Evolutionary conservation across 2,797 vertebrate species (phyloP), one percentile per base, ranked within the genome.

Genomic region (Rhinichthys osculus): DNA sequence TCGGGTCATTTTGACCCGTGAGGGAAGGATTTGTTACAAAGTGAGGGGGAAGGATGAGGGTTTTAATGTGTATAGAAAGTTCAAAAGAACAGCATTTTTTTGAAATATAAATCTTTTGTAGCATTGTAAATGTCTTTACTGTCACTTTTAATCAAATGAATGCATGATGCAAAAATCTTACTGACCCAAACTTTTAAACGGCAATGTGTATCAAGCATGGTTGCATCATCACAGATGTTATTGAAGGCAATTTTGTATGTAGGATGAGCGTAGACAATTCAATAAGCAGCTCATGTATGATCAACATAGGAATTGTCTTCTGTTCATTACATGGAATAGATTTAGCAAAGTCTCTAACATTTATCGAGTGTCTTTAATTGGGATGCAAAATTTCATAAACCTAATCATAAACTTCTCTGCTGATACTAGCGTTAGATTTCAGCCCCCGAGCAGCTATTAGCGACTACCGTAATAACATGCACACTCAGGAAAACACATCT

Each of bases 361-460:
- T 70, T n/a, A 52, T 54, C 66, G 44, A 42, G 47, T 76, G 44
- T 59, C 66, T 79, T 44, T 71, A 79, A 85, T 42, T 85, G 50
- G 17, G 27, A 47, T 59, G 4, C n/a, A 40, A 19, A 27, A 78
- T 85, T 71, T 85, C 23, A 70, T 82, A 70, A 54, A 70, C 67
- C 67, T 52, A 35, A 81, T 81, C 78, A 69, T 67, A 71, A 71
- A 47, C n/a, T 50, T 78, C 50, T 82, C 27, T 33, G 47, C 38
- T 71, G 66, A 78, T 47, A 84, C 40, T 62, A 85, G 67, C 30
- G 30, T 57, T 44, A 35, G 40, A 38, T 50, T 73, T 72, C 14
- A 72, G 21, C 42, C 77, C 42, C 52, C 23, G 30, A 11, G 30
- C 67, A 80, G 40, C 69, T 42, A 80, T 85, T 80, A 85, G 40